These are phyloP conservation scores for Halictus rubicundus DNA, from an alignment of 1,140 invertebrate species.

Conservation along the genomic window DNA sequence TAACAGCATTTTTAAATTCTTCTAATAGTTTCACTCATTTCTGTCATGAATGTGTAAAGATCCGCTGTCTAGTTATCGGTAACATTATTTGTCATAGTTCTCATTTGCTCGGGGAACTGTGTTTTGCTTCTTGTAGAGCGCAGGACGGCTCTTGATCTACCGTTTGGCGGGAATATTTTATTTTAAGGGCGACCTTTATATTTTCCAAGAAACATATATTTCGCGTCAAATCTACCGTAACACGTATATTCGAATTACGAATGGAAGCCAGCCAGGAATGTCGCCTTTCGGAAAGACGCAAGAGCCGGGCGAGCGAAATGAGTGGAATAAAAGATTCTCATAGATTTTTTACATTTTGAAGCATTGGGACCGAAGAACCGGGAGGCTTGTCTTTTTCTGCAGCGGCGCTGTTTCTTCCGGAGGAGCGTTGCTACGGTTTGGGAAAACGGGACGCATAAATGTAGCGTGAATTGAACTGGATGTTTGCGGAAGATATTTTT, in stretches of 20 bases:
- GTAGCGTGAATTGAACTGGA: slow-evolving; percentile 31
- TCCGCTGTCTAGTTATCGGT: too few species aligned
- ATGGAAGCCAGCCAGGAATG: neutral
- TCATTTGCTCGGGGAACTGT: too few species aligned
- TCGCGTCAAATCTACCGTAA: slow-evolving; percentile 4
- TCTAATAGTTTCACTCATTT: too few species aligned
- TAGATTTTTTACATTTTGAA: slow-evolving; percentile 54
- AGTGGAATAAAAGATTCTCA: slow-evolving; percentile 34
- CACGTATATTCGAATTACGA: slow-evolving; percentile 18
- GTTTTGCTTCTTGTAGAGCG: too few species aligned
- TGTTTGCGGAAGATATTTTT: slow-evolving; percentile 29
- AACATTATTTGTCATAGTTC: too few species aligned
- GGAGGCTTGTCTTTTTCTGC: neutral
- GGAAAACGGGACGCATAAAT: slow-evolving; percentile 27
- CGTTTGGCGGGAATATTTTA: neutral
- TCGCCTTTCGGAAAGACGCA: neutral
- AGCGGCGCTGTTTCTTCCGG: slow-evolving; percentile 10
- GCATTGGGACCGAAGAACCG: slow-evolving; percentile 27
- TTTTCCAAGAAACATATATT: neutral
- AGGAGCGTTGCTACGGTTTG: slow-evolving; percentile 1
- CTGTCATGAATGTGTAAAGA: too few species aligned
- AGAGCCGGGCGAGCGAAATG: slow-evolving; percentile 10
- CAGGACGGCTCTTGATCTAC: too few species aligned
- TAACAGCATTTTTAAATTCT: too few species aligned
- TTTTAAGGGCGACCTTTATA: neutral